Conservation (phyloP, 2,888 invertebrate genomes). For the Erebia epiphron region DNA sequence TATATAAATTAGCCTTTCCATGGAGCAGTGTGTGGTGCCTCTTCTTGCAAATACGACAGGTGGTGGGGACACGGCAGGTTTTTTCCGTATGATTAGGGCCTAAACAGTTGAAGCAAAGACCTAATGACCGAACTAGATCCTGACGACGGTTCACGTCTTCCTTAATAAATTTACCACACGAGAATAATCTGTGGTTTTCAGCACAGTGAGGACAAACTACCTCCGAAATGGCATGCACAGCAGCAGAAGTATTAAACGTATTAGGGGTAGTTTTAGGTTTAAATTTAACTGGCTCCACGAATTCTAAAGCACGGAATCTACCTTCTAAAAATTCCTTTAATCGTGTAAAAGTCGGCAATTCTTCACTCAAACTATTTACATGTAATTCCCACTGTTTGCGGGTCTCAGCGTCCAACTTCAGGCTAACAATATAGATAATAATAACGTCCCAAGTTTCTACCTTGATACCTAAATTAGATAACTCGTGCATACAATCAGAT, state of each 20-base stretch:
- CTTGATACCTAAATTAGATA: slow-evolving; percentile 13
- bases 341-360: not conserved
- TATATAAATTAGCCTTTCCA: not conserved
- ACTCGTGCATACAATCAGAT: slow-evolving; percentile 39
- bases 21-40: not conserved
- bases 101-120: not conserved
- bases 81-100: not conserved
- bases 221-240: not conserved
- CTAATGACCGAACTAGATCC: not conserved
- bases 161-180: not conserved
- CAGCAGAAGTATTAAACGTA: not conserved
- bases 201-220: not conserved
- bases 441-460: slow-evolving; percentile 38
- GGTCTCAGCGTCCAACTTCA: not conserved
- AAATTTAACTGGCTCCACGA: not conserved
- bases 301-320: not conserved
- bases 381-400: slow-evolving; percentile 3
- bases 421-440: not conserved
- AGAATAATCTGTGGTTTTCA: not conserved
- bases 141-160: not conserved
- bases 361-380: not conserved
- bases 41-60: not conserved
- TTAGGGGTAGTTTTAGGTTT: not conserved
- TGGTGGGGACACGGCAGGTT: not conserved
- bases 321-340: not conserved